These are phyloP conservation scores for Tuberolachnus salignus DNA, from an alignment of 2,888 invertebrate species.

Conservation along the genomic window DNA sequence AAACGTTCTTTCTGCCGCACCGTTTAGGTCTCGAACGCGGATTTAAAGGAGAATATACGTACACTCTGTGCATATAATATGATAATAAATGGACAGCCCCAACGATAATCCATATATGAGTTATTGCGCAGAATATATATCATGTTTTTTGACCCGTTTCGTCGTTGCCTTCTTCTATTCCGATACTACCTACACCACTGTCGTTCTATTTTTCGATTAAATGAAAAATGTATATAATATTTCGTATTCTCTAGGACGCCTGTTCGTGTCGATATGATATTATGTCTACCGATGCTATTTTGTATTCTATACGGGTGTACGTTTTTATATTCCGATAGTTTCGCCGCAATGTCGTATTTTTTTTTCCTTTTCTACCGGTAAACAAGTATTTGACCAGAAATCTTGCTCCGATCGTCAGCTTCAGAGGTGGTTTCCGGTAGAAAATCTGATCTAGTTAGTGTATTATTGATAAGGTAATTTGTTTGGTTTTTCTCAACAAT, in stretches of 20 bases:
- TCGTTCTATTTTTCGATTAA: background rate
- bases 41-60: slow-evolving; percentile 12
- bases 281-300: background rate
- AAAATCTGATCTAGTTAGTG: too few relatives aligned
- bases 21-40: slow-evolving; percentile 8
- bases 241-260: background rate
- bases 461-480: too few relatives aligned
- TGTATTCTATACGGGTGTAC: too few relatives aligned
- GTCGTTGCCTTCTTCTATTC: background rate
- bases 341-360: too few relatives aligned
- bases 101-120: slow-evolving; percentile 34
- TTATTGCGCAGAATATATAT: slow-evolving; percentile 26
- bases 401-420: too few relatives aligned
- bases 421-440: too few relatives aligned
- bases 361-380: too few relatives aligned
- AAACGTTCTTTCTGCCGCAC: background rate
- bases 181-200: background rate
- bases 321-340: too few relatives aligned
- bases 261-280: background rate
- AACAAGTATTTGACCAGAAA: too few relatives aligned
- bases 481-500: too few relatives aligned
- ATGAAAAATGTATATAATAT: background rate
- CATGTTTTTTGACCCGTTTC: slow-evolving; percentile 21
- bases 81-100: slow-evolving; percentile 30
- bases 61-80: slow-evolving; percentile 5